Evolutionary conservation across 92 coral and sea anemone genomes (phyloP).

Genomic region (Zoanthus solanderi): DNA sequence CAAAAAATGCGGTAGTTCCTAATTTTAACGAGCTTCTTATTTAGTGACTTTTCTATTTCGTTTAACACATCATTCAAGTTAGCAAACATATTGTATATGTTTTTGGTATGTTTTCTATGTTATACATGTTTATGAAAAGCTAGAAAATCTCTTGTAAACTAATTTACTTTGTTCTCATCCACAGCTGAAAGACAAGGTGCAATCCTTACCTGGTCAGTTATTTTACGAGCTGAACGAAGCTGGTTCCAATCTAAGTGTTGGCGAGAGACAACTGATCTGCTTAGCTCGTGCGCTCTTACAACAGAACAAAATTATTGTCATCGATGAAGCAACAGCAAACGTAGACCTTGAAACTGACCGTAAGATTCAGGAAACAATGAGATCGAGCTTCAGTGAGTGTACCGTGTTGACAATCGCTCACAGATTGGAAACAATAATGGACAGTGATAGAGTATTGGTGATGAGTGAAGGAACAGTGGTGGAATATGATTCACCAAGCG

Average conservation of each 20-base stretch:
- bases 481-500: constrained; percentile 31
- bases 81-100: not conserved
- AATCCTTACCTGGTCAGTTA: constrained; percentile 27
- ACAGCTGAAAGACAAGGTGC: constrained; percentile 39
- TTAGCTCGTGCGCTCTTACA: constrained; percentile 38
- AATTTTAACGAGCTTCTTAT: too few relatives aligned
- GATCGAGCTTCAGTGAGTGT: constrained; percentile 31
- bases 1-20: too few relatives aligned
- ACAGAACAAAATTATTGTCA: constrained; percentile 28
- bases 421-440: constrained; percentile 42
- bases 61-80: too few relatives aligned
- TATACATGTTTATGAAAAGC: not conserved
- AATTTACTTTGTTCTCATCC: not conserved
- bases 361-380: constrained; percentile 33
- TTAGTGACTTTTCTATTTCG: too few relatives aligned
- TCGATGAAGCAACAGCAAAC: constrained; percentile 49
- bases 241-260: constrained; percentile 32
- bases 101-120: not conserved
- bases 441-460: constrained; percentile 40
- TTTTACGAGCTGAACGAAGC: constrained; percentile 16
- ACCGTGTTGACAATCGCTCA: constrained; percentile 39
- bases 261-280: constrained; percentile 36
- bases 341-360: constrained; percentile 49
- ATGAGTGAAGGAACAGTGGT: constrained; percentile 25
- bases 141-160: not conserved